These are phyloP conservation scores for Catocala fraxini DNA, from an alignment of 2,888 invertebrate genomes.

Conservation along the genomic window DNA sequence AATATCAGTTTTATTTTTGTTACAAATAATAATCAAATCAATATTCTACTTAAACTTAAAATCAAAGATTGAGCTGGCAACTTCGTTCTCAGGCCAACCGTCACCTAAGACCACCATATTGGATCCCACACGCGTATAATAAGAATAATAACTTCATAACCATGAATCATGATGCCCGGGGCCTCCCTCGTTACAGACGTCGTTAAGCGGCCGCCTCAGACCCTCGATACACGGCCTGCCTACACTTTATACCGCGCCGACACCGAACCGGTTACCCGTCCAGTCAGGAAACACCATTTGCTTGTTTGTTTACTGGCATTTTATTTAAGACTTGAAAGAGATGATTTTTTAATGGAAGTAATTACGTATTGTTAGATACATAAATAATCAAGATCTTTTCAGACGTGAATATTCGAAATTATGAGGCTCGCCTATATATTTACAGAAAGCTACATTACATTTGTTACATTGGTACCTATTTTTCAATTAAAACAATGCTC, in stretches of 20 bases:
- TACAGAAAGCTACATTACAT: too few relatives aligned
- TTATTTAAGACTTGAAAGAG: too few relatives aligned
- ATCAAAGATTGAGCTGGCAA: not conserved
- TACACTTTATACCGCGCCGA: constrained; percentile 12
- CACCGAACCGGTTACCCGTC: constrained; percentile 17
- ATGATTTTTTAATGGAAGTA: too few relatives aligned
- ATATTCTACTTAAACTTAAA: too few relatives aligned
- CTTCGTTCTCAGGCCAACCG: not conserved
- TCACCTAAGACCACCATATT: constrained; percentile 13
- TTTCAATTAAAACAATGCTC: too few relatives aligned
- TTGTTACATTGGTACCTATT: too few relatives aligned
- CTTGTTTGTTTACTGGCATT: not conserved
- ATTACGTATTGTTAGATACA: too few relatives aligned
- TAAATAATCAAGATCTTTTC: too few relatives aligned
- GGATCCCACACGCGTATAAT: constrained; percentile 2
- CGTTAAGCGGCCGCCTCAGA: constrained; percentile 52
- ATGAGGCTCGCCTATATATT: too few relatives aligned
- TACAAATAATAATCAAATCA: too few relatives aligned
- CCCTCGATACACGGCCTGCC: constrained; percentile 7
- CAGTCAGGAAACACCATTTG: constrained; percentile 3
- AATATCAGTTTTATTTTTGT: too few relatives aligned
- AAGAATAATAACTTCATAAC: constrained; percentile 49
- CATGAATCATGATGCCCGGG: constrained; percentile 60
- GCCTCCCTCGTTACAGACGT: constrained; percentile 56
- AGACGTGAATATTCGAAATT: too few relatives aligned